These are phyloP conservation scores for Bolborhynchus lineola DNA, from an alignment of 2,113 vertebrate genomes.

Conservation along the genomic window DNA sequence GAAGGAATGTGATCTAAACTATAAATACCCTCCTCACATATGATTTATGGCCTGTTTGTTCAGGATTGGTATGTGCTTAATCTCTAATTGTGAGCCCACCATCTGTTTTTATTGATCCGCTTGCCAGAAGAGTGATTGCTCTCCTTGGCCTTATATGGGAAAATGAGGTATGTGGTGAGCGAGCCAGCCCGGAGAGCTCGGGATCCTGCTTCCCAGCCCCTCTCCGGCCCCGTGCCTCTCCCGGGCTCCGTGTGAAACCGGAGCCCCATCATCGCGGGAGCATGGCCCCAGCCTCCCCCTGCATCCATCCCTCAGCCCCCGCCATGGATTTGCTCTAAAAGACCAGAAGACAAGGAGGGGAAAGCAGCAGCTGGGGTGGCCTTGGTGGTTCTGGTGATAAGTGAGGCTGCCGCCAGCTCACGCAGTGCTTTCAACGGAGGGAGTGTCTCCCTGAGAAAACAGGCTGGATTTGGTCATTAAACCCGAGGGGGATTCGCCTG, in stretches of 20 bases:
- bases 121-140: constrained; percentile 71
- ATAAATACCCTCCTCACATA: constrained; percentile 69
- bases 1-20: constrained; percentile 75
- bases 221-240: not conserved
- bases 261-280: not conserved
- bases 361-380: not conserved
- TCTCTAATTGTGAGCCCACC: constrained; percentile 76
- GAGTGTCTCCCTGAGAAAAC: constrained; percentile 18
- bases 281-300: not conserved
- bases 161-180: constrained; percentile 75
- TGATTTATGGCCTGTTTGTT: constrained; percentile 79
- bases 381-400: not conserved
- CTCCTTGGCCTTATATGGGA: constrained; percentile 79
- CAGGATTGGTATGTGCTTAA: constrained; percentile 75
- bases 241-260: not conserved
- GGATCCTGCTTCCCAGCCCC: not conserved
- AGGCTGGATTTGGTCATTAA: not conserved
- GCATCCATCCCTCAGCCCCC: not conserved
- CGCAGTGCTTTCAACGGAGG: not conserved
- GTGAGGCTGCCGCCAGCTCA: not conserved
- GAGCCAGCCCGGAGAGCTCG: not conserved
- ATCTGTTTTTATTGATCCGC: constrained; percentile 74
- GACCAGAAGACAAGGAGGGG: too few relatives aligned
- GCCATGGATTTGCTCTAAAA: not conserved
- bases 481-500: not conserved